Percentiles rank a stretch among this genome's conserved stretches.
These are phyloP conservation scores for Diarsia rubi DNA, from an alignment of 2,888 invertebrate genomes.

Conservation along the genomic window DNA sequence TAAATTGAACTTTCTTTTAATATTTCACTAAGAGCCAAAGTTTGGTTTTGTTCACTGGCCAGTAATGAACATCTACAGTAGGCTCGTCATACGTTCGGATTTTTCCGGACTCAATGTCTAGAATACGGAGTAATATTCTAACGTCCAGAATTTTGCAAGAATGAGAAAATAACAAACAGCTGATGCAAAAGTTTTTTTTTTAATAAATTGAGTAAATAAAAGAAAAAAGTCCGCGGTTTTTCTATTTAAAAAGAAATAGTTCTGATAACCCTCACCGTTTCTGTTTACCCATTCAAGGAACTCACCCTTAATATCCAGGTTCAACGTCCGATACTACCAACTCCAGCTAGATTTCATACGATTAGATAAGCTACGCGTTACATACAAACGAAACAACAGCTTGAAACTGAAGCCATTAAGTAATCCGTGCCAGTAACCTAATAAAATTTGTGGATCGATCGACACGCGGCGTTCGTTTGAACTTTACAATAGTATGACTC, in stretches of 20 bases:
- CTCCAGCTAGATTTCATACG: not conserved
- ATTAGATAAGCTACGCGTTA: conserved; percentile 21
- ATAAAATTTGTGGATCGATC: conserved; percentile 41
- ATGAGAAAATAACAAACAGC: not conserved
- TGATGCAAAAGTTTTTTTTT: too few species aligned
- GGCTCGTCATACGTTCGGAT: not conserved
- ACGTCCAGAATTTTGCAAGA: not conserved
- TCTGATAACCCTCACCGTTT: not conserved
- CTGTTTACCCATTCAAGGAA: not conserved
- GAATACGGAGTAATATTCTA: not conserved
- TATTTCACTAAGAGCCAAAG: not conserved
- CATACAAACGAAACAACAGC: conserved; percentile 16
- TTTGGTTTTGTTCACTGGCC: not conserved
- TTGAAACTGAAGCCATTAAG: conserved; percentile 6
- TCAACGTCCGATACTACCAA: conserved; percentile 15
- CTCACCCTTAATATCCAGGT: too few species aligned
- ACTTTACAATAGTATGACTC: not conserved
- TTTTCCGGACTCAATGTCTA: not conserved
- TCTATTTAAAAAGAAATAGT: not conserved
- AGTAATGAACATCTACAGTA: not conserved
- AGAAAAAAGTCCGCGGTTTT: not conserved
- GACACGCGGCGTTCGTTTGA: conserved; percentile 26
- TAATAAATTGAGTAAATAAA: not conserved
- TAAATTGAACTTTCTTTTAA: not conserved
- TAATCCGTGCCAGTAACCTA: conserved; percentile 51